Percentiles rank a stretch among this genome's conserved stretches.
These are phyloP conservation scores for Ephydatia muelleri DNA, from an alignment of 37 sponge, comb jelly and placozoan genomes.

Conservation along the genomic window DNA sequence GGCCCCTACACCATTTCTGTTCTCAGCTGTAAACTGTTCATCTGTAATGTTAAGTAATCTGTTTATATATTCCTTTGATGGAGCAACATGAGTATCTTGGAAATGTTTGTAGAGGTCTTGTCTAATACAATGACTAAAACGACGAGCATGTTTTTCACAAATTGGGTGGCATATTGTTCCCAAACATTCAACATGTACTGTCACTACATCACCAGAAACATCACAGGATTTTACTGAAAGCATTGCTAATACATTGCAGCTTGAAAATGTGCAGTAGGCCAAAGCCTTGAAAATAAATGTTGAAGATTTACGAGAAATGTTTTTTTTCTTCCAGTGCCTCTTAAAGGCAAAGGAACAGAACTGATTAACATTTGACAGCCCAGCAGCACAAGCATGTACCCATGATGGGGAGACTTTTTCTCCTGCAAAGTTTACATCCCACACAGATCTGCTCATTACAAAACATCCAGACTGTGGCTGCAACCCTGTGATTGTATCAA, in stretches of 20 bases:
- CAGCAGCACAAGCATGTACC: not conserved
- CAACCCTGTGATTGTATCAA: too few species aligned
- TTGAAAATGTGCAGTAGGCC: slow-evolving; percentile 1
- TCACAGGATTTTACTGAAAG: not conserved
- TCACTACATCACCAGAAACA: not conserved
- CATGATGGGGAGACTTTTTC: not conserved
- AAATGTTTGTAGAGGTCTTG: not conserved
- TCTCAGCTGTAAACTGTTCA: slow-evolving; percentile 3
- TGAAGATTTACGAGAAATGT: not conserved
- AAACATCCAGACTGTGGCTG: too few species aligned
- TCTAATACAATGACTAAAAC: not conserved
- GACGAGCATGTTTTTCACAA: slow-evolving; percentile 2
- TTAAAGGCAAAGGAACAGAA: slow-evolving; percentile 14
- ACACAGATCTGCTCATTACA: too few species aligned
- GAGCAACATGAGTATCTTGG: too few species aligned
- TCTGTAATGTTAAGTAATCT: not conserved
- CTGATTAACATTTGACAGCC: not conserved
- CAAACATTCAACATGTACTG: not conserved
- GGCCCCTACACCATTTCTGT: slow-evolving; percentile 9
- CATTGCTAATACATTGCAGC: not conserved
- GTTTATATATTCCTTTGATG: not conserved
- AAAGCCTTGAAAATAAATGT: not conserved
- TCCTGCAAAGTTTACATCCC: too few species aligned
- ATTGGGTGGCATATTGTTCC: not conserved
- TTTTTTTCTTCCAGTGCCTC: slow-evolving; percentile 6